These are phyloP conservation scores for Camponotus floridanus DNA, from an alignment of 1,140 invertebrate species.

Conservation along the genomic window DNA sequence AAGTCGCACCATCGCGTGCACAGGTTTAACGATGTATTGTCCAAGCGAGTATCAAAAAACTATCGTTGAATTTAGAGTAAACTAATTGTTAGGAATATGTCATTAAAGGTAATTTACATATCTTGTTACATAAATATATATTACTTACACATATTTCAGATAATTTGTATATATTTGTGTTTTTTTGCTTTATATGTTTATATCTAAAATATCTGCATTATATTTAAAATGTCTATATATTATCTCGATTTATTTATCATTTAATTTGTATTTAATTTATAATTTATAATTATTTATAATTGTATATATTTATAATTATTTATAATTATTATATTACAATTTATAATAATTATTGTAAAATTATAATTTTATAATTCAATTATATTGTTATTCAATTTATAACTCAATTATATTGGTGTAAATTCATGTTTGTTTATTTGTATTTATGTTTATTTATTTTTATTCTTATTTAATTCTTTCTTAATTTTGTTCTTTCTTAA, in stretches of 20 bases:
- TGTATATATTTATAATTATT: not conserved
- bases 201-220: too few species aligned
- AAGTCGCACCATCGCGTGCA: too few species aligned
- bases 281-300: not conserved
- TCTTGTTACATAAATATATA: too few species aligned
- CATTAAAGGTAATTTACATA: constrained; percentile 25
- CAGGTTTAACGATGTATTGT: not conserved
- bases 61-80: not conserved
- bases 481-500: not conserved
- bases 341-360: too few species aligned
- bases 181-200: too few species aligned
- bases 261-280: not conserved
- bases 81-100: constrained; percentile 23
- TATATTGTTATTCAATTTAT: not conserved
- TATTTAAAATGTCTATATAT: too few species aligned
- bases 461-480: not conserved
- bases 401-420: not conserved
- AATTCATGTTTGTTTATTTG: not conserved
- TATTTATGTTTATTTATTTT: not conserved
- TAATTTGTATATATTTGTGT: not conserved
- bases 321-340: too few species aligned
- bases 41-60: not conserved
- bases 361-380: not conserved
- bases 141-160: too few species aligned
- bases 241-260: too few species aligned